Evolutionary conservation across 2,113 vertebrate species (phyloP).

Genomic region (Paramormyrops kingsleyae): DNA sequence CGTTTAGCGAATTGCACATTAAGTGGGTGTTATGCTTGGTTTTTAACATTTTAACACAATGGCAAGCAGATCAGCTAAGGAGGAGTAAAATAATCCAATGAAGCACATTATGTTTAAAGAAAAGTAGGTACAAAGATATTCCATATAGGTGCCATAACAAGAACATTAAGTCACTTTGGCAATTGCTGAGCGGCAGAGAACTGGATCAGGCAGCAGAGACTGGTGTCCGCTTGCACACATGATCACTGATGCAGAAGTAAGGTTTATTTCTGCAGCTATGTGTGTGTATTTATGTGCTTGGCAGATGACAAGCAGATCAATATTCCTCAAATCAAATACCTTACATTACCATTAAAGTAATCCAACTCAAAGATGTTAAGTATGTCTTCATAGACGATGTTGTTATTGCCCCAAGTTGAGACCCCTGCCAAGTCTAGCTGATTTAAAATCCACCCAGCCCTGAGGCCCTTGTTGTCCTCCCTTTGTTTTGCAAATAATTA

Average conservation of each 20-base stretch:
- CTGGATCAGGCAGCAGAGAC: not conserved
- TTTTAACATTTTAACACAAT: not conserved
- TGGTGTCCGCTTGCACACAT: not conserved
- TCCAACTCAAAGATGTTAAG: not conserved
- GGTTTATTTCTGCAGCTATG: not conserved
- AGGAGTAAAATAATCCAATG: not conserved
- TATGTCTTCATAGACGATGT: not conserved
- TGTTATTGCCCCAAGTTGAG: not conserved
- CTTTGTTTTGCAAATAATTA: not conserved
- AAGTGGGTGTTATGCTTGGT: not conserved
- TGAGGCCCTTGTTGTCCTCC: not conserved
- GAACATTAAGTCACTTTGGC: not conserved
- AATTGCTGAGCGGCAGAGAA: not conserved
- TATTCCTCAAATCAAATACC: not conserved
- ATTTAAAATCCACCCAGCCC: not conserved
- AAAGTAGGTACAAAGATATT: not conserved
- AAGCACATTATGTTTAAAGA: not conserved
- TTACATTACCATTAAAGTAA: too few species aligned
- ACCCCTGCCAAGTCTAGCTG: not conserved
- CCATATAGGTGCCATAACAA: not conserved
- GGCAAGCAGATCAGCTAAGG: not conserved
- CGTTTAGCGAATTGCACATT: not conserved
- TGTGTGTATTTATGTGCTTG: not conserved
- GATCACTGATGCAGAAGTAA: not conserved
- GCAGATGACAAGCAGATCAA: not conserved